A percentile compares a stretch with the other conserved stretches of the same genome.
phyloP scores from a whole-genome alignment of 2,797 vertebrate genomes.

The Gallinago stenura region DNA sequence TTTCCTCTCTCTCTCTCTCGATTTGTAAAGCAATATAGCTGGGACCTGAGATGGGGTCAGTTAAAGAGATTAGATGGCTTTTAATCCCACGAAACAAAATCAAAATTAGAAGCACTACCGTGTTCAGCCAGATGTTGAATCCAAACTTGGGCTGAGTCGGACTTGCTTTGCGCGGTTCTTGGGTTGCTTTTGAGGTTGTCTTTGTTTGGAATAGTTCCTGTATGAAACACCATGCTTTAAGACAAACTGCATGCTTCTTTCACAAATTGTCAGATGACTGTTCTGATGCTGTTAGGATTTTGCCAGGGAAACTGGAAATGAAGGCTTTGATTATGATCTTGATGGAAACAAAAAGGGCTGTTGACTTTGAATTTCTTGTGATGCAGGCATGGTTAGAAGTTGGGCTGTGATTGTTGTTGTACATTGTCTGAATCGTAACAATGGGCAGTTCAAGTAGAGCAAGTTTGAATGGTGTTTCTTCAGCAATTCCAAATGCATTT shows the following conservation, averaged over 20 bases:
- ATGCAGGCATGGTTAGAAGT: slow-evolving; percentile 40
- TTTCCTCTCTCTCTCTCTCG: not conserved
- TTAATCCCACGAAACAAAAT: slow-evolving; percentile 9
- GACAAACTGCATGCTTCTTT: slow-evolving; percentile 31
- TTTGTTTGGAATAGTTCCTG: slow-evolving; percentile 72
- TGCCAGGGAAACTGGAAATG: slow-evolving; percentile 51
- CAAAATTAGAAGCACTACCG: slow-evolving; percentile 6
- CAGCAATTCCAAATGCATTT: slow-evolving; percentile 66
- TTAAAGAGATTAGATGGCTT: slow-evolving; percentile 4
- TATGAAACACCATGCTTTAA: slow-evolving; percentile 13
- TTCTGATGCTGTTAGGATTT: slow-evolving; percentile 42
- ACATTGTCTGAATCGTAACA: slow-evolving; percentile 57
- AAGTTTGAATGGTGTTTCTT: slow-evolving; percentile 78
- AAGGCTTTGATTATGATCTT: slow-evolving; percentile 40
- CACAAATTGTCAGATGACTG: slow-evolving; percentile 53
- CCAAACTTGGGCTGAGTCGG: slow-evolving; percentile 74
- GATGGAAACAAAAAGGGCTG: slow-evolving; percentile 54
- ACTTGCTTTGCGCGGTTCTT: slow-evolving; percentile 42
- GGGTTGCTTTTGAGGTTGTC: slow-evolving; percentile 57
- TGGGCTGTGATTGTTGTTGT: slow-evolving; percentile 14
- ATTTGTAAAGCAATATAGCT: slow-evolving; percentile 29
- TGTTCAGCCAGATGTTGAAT: slow-evolving; percentile 67
- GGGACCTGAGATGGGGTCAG: slow-evolving; percentile 19
- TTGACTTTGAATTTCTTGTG: slow-evolving; percentile 69
- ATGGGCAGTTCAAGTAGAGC: slow-evolving; percentile 59